phyloP scores from a whole-genome alignment of 2,888 invertebrate genomes.

The Theretra japonica region DNA sequence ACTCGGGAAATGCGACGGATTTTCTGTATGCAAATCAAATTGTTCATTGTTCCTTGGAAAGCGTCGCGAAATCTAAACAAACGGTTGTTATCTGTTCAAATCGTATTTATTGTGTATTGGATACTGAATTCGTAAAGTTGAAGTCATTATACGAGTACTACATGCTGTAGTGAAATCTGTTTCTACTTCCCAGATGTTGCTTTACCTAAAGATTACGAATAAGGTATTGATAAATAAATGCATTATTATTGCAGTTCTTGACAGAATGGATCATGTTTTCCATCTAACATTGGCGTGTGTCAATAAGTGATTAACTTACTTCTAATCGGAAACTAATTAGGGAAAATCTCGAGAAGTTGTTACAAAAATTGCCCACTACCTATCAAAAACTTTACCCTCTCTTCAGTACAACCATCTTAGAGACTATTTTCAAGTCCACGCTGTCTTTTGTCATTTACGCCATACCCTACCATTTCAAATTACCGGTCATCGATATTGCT shows the following conservation, averaged over 20 bases:
- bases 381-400: no score
- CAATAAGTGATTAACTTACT: no score
- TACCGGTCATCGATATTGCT: slow-evolving; percentile 44
- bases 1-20: not conserved
- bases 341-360: no score
- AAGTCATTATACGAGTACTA: no score
- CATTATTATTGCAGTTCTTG: no score
- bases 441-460: slow-evolving; percentile 1
- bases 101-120: not conserved
- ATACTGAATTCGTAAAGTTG: not conserved
- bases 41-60: no score
- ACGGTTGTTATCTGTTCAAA: not conserved
- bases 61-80: not conserved
- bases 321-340: no score
- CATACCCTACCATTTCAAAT: slow-evolving; percentile 33
- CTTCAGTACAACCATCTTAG: no score
- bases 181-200: not conserved
- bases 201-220: not conserved
- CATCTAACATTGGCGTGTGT: no score
- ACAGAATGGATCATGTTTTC: no score
- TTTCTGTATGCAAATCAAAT: not conserved
- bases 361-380: no score
- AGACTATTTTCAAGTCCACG: not conserved
- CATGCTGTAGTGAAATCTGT: not conserved
- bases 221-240: no score